Conservation (phyloP, 2,113 vertebrate species). For the Seriola aureovittata region DNA sequence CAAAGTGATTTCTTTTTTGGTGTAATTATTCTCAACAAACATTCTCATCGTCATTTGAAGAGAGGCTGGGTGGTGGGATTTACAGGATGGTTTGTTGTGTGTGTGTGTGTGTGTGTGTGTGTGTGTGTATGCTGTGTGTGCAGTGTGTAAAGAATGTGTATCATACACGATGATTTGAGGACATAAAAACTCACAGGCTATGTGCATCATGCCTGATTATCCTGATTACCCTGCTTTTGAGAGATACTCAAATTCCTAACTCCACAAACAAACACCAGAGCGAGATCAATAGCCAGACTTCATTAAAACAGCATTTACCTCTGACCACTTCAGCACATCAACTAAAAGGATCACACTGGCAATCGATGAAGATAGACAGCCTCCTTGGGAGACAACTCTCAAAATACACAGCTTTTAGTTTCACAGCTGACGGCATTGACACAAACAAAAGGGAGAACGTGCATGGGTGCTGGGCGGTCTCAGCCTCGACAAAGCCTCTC, state of each 20-base stretch:
- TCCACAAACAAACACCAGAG: conserved; percentile 51
- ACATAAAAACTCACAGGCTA: conserved; percentile 21
- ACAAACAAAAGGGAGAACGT: conserved; percentile 26
- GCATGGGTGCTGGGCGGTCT: neutral
- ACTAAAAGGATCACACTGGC: conserved; percentile 45
- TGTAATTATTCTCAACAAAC: conserved; percentile 72
- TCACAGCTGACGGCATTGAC: conserved; percentile 6
- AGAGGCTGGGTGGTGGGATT: conserved; percentile 45
- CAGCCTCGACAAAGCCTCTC: conserved; percentile 7
- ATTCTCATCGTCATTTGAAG: conserved; percentile 38
- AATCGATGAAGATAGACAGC: conserved; percentile 68
- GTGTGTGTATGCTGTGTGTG: conserved; percentile 26
- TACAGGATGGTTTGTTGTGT: conserved; percentile 7
- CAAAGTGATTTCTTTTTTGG: conserved; percentile 66
- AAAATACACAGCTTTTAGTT: conserved; percentile 54
- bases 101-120: conserved; percentile 33
- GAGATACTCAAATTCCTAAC: conserved; percentile 43
- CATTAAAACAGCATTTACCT: conserved; percentile 73
- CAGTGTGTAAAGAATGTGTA: conserved; percentile 25
- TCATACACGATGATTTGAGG: conserved; percentile 7
- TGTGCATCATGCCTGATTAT: conserved; percentile 59
- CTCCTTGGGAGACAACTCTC: conserved; percentile 39
- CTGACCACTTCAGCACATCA: conserved; percentile 66
- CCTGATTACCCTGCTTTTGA: conserved; percentile 50
- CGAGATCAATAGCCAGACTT: conserved; percentile 70